Base-by-base conservation (phyloP, 2,797 vertebrate species). In the Cossypha heuglini region DNA sequence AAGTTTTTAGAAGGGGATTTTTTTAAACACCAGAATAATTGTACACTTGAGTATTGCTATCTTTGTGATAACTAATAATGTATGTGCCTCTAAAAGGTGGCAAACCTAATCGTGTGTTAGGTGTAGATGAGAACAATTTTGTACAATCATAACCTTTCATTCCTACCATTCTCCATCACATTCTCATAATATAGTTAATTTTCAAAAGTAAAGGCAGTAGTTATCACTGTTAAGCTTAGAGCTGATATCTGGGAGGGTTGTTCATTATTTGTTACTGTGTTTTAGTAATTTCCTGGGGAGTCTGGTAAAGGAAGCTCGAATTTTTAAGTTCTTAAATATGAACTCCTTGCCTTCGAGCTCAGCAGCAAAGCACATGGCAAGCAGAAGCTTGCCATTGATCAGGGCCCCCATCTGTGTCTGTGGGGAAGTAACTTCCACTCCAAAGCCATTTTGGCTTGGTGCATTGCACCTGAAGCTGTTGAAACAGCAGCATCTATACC, bases 401-500 rank as follows among this genome's bases (percentile, higher is more conserved):
- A 75, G 66, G 66, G 59, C 91, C 48, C 43, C 52, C 24, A 1
- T 84, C 69, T 90, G 28, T 68, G 42, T 54, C 29, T 38, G 31
- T 61, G 57, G 51, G 73, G 43, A 88, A 91, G 71, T 64, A 46
- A 31, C 25, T 71, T 71, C 76, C 42, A 43, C 85, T 92, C 76
- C 55, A 46, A 73, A 66, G 59, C 88, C 78, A 71, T 72, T 90
- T 75, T 81, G 51, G 24, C 57, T 92, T 66, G 45, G 51, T 92
- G 75, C 22, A 0, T 54, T 83, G 75, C 81, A 72, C 61, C 71
- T 67, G 80, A 90, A 88, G 95, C 91, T 93, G 78, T 91, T 89
- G 61, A 89, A 85, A 81, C 67, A 88, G 88, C 88, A 92, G 90
- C 90, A 51, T 92, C 90, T 88, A 22, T 88, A 83, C 88, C 67